Evolutionary conservation across 2,888 invertebrate genomes (phyloP), one percentile per base, ranked within the genome.

Genomic region (Zeuzera pyrina): DNA sequence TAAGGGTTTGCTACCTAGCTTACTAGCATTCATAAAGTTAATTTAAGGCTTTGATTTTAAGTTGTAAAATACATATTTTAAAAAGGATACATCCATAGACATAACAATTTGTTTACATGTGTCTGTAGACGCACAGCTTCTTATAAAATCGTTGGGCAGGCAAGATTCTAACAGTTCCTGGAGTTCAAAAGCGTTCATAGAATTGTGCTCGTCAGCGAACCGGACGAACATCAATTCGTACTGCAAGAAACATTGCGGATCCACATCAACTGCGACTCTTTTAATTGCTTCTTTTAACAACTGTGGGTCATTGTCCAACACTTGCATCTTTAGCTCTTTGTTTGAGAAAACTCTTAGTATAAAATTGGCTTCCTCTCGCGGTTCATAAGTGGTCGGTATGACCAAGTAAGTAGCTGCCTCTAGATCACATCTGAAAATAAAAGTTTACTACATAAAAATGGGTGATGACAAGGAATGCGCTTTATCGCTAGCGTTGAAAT

Each of bases 91-190:
- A 79, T 95, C 95, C 79, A 95, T 87, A 4, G 95, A 90, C 1
- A 95, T 85, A 12, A 96, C 91, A 5, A 95, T 93, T 73, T 95
- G 95, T 36, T 95, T 86, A 57, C 96, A 96, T 1, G 96, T 95
- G 67, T 95, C 95, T 49, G 95, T 89, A 10, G 93, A 93, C 1
- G 95, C 95, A 66, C 95, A 95, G 50, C 95, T 95, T 60, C 95
- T 96, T 45, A 96, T 95, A 52, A 95, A 96, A 77, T 96, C 95
- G 62, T 96, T 96, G 0, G 95, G 96, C 35, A 96, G 84, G 66
- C 95, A 95, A 1, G 93, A 94, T 54, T 96, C 95, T 15, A 96
- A 71, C 11, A 96, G 73, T 61, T 96, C 96, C 66, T 95, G 95
- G 3, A 96, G 81, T 63, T 95, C 95, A 58, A 95, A 96, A 2